Evolutionary conservation across 2,113 vertebrate species (phyloP), one percentile per base, ranked within the genome.

Genomic region (Arothron firmamentum): DNA sequence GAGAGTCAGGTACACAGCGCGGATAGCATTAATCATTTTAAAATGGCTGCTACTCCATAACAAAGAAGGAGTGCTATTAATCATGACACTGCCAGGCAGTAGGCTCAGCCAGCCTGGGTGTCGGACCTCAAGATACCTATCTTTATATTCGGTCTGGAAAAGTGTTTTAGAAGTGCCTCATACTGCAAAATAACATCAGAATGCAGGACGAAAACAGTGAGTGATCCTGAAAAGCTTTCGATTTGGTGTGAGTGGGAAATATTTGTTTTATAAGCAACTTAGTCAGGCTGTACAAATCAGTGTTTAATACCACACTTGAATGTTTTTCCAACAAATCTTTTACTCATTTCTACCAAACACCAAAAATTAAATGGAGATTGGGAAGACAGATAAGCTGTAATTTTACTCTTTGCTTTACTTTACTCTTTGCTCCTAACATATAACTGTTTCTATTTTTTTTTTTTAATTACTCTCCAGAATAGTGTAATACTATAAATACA

Each of bases 281-380:
- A 25, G 52, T 48, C 58, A 25, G 15, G 13, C 25, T 66, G 47
- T 31, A 16, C 52, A 69, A 65, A 49, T 38, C 56, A 54, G 54
- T 52, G 18, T 25, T 45, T 45, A 10, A 28, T 64, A 8, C 60
- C 69, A 63, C 48, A 69, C 57, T 13, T 41, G 45, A 14, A 38
- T 52, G 7, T 15, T 23, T 61, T 54, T 45, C 25, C 10, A 65
- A 68, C 61, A 70, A 71, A 68, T 50, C 47, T 52, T 19, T 81
- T 76, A 83, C 54, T 80, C 79, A 82, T 63, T 70, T 70, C 34
- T 72, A 14, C 45, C 5, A 23, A 41, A 65, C 5, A 56, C 23
- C 20, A 1, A 0, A 19, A 6, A 3, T 23, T 8, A 57, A 15
- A 23, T 38, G 1, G 34, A 2, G 12, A 38, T 38, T 9, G 34